These are phyloP conservation scores for Celastrina argiolus DNA, from an alignment of 2,888 invertebrate genomes.

Conservation along the genomic window DNA sequence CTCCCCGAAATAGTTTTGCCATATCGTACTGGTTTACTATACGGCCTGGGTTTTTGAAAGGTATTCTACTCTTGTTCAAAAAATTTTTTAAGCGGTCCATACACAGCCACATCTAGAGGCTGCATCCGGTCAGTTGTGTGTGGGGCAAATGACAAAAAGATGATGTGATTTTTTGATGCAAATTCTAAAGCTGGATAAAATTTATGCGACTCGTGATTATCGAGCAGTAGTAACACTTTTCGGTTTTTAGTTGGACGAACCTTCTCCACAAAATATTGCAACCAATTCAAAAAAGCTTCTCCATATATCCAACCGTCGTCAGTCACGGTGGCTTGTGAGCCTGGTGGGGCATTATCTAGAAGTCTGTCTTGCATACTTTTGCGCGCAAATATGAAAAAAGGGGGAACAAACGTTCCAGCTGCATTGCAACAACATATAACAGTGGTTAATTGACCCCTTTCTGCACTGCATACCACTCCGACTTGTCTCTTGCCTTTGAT, in stretches of 20 bases:
- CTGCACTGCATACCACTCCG: constrained; percentile 18
- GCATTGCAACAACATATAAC: constrained; percentile 34
- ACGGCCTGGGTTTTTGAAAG: constrained; percentile 32
- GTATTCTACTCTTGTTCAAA: constrained; percentile 31
- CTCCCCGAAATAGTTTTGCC: constrained; percentile 32
- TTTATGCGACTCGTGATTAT: constrained; percentile 39
- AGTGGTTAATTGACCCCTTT: constrained; percentile 33
- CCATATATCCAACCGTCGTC: constrained; percentile 37
- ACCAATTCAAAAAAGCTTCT: constrained; percentile 21
- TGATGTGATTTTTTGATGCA: constrained; percentile 35
- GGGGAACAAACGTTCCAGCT: constrained; percentile 40
- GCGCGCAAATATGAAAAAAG: constrained; percentile 40
- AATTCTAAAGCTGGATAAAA: constrained; percentile 36
- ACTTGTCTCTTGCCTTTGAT: background rate
- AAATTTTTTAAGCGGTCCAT: constrained; percentile 36
- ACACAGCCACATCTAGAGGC: constrained; percentile 30
- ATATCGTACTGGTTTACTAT: constrained; percentile 31
- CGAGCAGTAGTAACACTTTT: constrained; percentile 37
- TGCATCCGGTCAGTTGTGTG: constrained; percentile 30
- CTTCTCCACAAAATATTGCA: constrained; percentile 35
- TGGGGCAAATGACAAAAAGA: constrained; percentile 34
- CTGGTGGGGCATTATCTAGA: constrained; percentile 36
- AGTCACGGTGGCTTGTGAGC: constrained; percentile 31
- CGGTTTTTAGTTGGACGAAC: constrained; percentile 34
- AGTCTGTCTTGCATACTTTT: constrained; percentile 35